Evolutionary conservation across 2,113 vertebrate species (phyloP).

Genomic region (Ramphastos sulfuratus): DNA sequence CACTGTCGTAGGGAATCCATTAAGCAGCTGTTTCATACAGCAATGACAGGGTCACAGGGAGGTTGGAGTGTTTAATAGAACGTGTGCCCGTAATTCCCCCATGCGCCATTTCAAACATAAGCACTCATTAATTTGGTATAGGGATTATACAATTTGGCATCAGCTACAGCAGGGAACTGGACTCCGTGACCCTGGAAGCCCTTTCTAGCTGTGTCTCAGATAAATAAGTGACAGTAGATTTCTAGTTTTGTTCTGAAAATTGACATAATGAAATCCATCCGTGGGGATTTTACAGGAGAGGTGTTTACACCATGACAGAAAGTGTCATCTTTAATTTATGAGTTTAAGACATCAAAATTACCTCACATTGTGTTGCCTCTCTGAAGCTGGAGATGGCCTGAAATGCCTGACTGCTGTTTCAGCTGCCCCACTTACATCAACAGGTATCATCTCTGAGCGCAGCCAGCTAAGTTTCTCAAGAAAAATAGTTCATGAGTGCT

Average conservation of each 20-base stretch:
- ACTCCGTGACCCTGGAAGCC: not conserved
- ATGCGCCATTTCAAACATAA: not conserved
- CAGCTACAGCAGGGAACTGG: not conserved
- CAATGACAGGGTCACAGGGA: not conserved
- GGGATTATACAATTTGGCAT: conserved; percentile 18
- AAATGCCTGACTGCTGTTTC: not conserved
- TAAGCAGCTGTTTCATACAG: conserved; percentile 1
- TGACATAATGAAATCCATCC: not conserved
- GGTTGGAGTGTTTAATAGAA: conserved; percentile 32
- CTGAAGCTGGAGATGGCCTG: not conserved
- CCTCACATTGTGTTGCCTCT: not conserved
- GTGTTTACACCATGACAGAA: not conserved
- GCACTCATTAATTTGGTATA: not conserved
- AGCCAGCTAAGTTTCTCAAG: not conserved
- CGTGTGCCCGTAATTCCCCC: conserved; percentile 2
- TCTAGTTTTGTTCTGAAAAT: not conserved
- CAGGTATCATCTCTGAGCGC: not conserved
- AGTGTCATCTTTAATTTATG: not conserved
- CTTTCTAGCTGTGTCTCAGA: not conserved
- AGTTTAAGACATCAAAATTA: not conserved
- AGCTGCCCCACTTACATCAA: not conserved
- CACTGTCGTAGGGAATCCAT: not conserved
- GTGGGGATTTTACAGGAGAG: not conserved
- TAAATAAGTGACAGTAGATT: not conserved
- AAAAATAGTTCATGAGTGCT: not conserved